Conservation (phyloP, 2,888 invertebrate species). For the Drosophila rellima region DNA sequence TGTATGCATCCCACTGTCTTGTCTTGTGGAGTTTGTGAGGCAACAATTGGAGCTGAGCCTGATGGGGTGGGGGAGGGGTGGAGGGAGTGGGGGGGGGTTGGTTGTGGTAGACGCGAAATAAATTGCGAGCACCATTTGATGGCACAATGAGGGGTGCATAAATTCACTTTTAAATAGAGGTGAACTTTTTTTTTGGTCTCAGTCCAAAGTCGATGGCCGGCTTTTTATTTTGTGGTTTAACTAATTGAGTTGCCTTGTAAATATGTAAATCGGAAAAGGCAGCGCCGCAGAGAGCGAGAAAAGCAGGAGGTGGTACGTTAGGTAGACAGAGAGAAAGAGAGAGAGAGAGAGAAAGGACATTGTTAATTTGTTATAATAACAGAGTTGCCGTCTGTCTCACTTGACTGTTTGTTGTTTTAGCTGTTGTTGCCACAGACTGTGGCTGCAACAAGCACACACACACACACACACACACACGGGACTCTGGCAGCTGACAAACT, state of each 20-base stretch:
- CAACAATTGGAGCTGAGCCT: constrained; percentile 34
- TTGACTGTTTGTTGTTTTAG: constrained; percentile 53
- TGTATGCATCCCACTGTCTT: constrained; percentile 44
- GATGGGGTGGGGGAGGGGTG: neutral
- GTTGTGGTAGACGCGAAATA: constrained; percentile 36
- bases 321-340: too few relatives aligned
- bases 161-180: constrained; percentile 84
- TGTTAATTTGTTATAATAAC: constrained; percentile 79
- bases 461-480: constrained; percentile 7
- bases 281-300: neutral
- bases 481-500: constrained; percentile 16
- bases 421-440: constrained; percentile 29
- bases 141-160: constrained; percentile 83
- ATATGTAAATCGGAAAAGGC: constrained; percentile 73
- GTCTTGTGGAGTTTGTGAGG: constrained; percentile 10
- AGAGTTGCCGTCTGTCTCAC: constrained; percentile 45
- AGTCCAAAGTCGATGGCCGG: constrained; percentile 34
- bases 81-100: neutral
- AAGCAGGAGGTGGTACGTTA: neutral
- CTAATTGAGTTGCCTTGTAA: constrained; percentile 85
- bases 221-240: constrained; percentile 85
- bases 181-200: constrained; percentile 57
- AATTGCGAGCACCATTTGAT: constrained; percentile 54
- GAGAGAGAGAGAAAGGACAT: constrained; percentile 15
- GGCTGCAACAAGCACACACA: constrained; percentile 15